A percentile compares a stretch with the other conserved stretches of the same genome.
These are phyloP conservation scores for Agapetus fuscipes DNA, from an alignment of 2,888 invertebrate species.

Conservation along the genomic window DNA sequence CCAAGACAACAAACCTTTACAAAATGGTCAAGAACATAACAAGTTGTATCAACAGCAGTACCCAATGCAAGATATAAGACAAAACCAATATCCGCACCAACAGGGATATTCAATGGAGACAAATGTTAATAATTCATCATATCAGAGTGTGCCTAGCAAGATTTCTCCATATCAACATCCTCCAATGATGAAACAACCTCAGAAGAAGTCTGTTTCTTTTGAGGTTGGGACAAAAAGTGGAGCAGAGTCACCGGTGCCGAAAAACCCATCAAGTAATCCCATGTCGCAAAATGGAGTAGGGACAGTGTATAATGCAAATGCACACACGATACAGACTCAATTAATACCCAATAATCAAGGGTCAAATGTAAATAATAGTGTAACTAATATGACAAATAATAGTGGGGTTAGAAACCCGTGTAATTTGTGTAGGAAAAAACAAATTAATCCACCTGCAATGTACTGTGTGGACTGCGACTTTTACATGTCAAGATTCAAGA, in stretches of 20 bases:
- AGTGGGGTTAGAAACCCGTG: conserved; percentile 51
- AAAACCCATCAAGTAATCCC: conserved; percentile 13
- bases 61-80: conserved; percentile 13
- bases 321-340: too few species aligned
- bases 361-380: conserved; percentile 26
- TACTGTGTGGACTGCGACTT: conserved; percentile 90
- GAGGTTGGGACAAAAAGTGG: conserved; percentile 65
- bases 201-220: conserved; percentile 62
- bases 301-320: conserved; percentile 4
- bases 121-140: conserved; percentile 22
- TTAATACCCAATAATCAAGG: conserved; percentile 7
- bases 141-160: conserved; percentile 31
- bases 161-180: conserved; percentile 52
- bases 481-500: conserved; percentile 80
- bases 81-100: conserved; percentile 24
- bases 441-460: conserved; percentile 63
- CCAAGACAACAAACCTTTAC: conserved; percentile 19
- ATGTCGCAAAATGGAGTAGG: conserved; percentile 19
- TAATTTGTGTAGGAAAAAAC: conserved; percentile 79
- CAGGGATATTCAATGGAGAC: conserved; percentile 22
- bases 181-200: conserved; percentile 47
- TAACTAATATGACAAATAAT: conserved; percentile 21
- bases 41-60: conserved; percentile 16
- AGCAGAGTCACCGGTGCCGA: conserved; percentile 40
- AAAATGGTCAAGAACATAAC: conserved; percentile 7